Percentiles rank a stretch among this genome's conserved stretches.
These are phyloP conservation scores for Taenaris catops DNA, from an alignment of 2,888 invertebrate species.

Conservation along the genomic window DNA sequence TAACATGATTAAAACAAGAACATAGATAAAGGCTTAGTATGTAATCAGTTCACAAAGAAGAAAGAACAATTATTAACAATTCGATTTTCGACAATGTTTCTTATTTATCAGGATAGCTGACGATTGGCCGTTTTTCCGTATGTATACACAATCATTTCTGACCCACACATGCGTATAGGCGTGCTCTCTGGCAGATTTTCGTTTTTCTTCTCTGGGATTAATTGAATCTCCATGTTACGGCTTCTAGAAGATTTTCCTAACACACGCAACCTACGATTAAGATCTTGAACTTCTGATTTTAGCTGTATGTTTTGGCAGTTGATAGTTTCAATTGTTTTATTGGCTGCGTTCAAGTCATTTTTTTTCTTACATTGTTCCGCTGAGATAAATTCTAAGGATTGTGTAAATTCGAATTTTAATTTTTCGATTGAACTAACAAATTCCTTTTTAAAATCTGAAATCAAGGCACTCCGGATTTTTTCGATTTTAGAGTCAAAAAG, in stretches of 20 bases:
- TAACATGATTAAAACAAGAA: too few species aligned
- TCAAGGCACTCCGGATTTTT: not conserved
- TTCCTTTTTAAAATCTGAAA: not conserved
- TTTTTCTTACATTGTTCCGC: not conserved
- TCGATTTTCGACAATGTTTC: too few species aligned
- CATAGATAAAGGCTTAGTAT: too few species aligned
- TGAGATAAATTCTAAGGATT: not conserved
- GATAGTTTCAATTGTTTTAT: not conserved
- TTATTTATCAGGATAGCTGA: slow-evolving; percentile 3
- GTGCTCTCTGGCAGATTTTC: slow-evolving; percentile 7
- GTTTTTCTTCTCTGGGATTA: not conserved
- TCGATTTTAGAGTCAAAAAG: not conserved
- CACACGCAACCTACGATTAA: not conserved
- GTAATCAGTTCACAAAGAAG: too few species aligned
- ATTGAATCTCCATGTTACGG: not conserved
- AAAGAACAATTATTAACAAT: too few species aligned
- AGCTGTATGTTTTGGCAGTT: not conserved
- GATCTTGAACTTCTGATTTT: not conserved
- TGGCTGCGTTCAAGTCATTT: not conserved
- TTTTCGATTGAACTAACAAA: not conserved
- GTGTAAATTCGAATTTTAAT: not conserved
- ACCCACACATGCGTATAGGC: not conserved
- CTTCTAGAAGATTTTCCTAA: not conserved
- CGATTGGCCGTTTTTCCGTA: slow-evolving; percentile 3
- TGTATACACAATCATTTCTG: slow-evolving; percentile 4